Percentiles rank a stretch among this genome's conserved stretches.
Evolutionary conservation across 2,888 invertebrate species (phyloP).

Genomic region (Rotaria magnacalcarata): DNA sequence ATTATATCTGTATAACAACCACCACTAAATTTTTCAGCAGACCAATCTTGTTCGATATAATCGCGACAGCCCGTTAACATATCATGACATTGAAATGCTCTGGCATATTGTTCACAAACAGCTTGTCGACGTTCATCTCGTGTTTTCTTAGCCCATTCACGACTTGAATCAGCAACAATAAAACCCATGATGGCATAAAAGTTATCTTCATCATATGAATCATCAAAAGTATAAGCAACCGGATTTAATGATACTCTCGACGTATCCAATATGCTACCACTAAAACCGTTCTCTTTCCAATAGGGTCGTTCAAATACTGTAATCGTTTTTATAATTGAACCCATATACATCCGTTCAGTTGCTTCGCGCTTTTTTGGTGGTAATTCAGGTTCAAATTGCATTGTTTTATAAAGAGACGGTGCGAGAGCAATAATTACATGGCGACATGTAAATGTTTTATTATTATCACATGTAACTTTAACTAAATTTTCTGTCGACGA

Average conservation of each 20-base stretch:
- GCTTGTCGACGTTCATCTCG: conserved; percentile 1
- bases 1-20: conserved; percentile 59
- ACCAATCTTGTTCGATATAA: conserved; percentile 59
- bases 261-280: conserved; percentile 48
- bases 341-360: conserved; percentile 57
- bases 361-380: conserved; percentile 55
- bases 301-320: conserved; percentile 59
- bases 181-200: conserved; percentile 23
- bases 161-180: conserved; percentile 33
- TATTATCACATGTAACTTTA: conserved; percentile 12
- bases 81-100: not conserved
- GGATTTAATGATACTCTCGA: conserved; percentile 48
- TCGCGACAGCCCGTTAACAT: conserved; percentile 44
- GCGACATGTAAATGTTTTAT: not conserved
- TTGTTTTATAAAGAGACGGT: conserved; percentile 49
- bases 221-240: conserved; percentile 48
- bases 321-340: conserved; percentile 59
- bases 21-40: conserved; percentile 58
- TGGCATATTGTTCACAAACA: conserved; percentile 25
- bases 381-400: conserved; percentile 55
- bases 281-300: conserved; percentile 58
- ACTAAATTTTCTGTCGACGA: not conserved
- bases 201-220: not conserved
- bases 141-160: not conserved
- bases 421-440: conserved; percentile 16